Evolutionary conservation across 2,113 vertebrate species (phyloP).

Genomic region (Sigmodon hispidus): DNA sequence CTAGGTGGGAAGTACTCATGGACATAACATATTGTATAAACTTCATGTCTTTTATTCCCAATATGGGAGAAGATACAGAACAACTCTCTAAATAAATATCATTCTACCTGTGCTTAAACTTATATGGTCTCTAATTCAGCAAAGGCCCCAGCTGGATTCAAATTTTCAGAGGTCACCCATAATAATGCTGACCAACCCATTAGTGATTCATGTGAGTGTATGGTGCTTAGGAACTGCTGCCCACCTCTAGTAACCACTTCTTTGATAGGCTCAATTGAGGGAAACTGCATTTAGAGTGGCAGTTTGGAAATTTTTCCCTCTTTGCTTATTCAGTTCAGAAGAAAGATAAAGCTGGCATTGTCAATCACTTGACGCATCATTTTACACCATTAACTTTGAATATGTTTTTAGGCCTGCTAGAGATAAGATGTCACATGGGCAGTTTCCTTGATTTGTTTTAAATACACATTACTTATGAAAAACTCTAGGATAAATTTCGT

Average conservation of each 20-base stretch:
- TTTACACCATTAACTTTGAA: neutral
- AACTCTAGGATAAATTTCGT: neutral
- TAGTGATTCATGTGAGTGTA: neutral
- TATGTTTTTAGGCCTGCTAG: neutral
- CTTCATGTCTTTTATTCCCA: neutral
- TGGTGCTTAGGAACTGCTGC: neutral
- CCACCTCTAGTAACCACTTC: neutral
- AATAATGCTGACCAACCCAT: neutral
- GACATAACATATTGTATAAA: neutral
- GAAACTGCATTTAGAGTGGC: neutral
- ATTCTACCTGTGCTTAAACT: neutral
- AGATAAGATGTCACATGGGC: neutral
- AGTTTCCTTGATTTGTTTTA: neutral
- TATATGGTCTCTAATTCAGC: neutral
- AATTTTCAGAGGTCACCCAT: neutral
- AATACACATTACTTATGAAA: neutral
- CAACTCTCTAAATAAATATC: neutral
- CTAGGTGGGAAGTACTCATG: neutral
- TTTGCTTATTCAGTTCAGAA: neutral
- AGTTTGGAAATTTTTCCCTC: neutral
- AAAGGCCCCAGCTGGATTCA: neutral
- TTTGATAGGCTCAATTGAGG: neutral
- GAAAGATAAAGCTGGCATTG: neutral
- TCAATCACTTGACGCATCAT: neutral
- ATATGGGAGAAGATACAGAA: neutral